Evolutionary conservation across 2,888 invertebrate species (phyloP).

Genomic region (Horisme vitalbata): DNA sequence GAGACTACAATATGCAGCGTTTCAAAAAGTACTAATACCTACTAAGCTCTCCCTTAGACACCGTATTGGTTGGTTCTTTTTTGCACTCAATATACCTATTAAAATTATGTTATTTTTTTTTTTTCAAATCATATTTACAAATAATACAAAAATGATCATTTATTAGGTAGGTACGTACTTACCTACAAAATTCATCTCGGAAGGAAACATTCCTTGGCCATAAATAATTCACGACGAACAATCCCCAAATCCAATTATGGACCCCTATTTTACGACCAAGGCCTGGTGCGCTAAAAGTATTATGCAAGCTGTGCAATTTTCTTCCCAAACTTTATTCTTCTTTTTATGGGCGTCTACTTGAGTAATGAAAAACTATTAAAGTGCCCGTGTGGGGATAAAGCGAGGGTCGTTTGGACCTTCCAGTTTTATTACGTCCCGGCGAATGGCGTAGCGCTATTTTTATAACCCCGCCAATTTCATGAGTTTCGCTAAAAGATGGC

Average conservation of each 20-base stretch:
- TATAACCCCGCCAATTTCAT: slow-evolving; percentile 70
- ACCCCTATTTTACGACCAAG: slow-evolving; percentile 60
- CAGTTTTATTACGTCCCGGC: slow-evolving; percentile 66
- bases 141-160: too few relatives aligned
- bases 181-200: slow-evolving; percentile 25
- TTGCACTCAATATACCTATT: too few relatives aligned
- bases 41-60: too few relatives aligned
- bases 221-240: slow-evolving; percentile 58
- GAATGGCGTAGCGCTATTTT: slow-evolving; percentile 69
- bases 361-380: slow-evolving; percentile 82
- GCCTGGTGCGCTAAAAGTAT: slow-evolving; percentile 49
- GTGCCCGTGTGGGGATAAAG: slow-evolving; percentile 69
- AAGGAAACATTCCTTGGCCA: slow-evolving; percentile 41
- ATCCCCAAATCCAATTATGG: slow-evolving; percentile 63
- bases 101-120: too few relatives aligned
- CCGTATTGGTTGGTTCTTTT: too few relatives aligned
- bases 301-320: slow-evolving; percentile 79
- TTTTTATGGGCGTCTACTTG: slow-evolving; percentile 78
- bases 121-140: too few relatives aligned
- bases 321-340: slow-evolving; percentile 68
- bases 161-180: too few relatives aligned
- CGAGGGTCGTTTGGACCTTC: slow-evolving; percentile 73
- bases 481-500: slow-evolving; percentile 66
- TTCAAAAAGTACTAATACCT: too few relatives aligned
- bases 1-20: too few relatives aligned